Conservation (phyloP, 2,888 invertebrate genomes). For the Amphipyra berbera region DNA sequence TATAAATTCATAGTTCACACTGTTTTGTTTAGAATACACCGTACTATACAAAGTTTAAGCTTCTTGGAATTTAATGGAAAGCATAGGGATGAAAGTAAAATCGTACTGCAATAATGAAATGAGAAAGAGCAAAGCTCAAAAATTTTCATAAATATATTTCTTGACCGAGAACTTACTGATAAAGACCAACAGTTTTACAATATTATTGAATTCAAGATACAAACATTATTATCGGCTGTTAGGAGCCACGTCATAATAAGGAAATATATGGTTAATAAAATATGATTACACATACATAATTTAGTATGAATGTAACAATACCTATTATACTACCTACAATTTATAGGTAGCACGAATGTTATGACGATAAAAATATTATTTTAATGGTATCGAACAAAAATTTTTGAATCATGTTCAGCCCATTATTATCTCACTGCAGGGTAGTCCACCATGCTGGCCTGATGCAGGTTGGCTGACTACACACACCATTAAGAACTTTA, state of each 20-base stretch:
- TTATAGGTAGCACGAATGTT: background rate
- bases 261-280: constrained; percentile 27
- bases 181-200: no score
- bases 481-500: no score
- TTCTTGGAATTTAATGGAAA: constrained; percentile 2
- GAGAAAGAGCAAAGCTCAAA: no score
- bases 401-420: no score
- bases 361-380: background rate
- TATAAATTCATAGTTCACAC: constrained; percentile 23
- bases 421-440: no score
- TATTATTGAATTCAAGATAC: no score
- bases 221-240: constrained; percentile 15
- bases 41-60: background rate
- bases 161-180: no score
- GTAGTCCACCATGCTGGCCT: no score
- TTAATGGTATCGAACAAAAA: background rate
- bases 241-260: constrained; percentile 13
- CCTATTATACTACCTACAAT: background rate
- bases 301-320: background rate
- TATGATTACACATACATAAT: background rate
- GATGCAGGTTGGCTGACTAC: no score
- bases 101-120: no score
- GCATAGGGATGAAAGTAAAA: background rate
- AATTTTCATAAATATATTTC: no score
- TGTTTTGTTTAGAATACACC: constrained; percentile 13